These are phyloP conservation scores for Meloidogyne floridensis DNA, from an alignment of 1,140 invertebrate genomes.

Conservation along the genomic window DNA sequence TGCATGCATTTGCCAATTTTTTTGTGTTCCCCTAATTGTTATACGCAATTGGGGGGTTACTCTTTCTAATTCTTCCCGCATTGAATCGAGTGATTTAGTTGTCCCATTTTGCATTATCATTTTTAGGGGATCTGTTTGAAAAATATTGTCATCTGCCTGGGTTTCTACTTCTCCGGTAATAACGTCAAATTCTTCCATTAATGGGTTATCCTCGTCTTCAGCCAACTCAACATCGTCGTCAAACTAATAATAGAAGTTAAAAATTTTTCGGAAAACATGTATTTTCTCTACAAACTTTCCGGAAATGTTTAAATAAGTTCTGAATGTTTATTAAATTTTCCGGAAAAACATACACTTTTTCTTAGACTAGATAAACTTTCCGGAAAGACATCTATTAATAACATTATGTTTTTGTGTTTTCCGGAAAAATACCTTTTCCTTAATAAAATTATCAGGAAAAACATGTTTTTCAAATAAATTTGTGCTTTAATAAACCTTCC, in stretches of 20 bases:
- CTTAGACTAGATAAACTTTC: too few species aligned
- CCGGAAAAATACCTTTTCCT: too few species aligned
- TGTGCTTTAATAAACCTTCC: too few species aligned
- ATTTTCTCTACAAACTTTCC: not conserved
- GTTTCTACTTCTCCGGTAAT: not conserved
- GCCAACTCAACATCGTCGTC: slow-evolving; percentile 26
- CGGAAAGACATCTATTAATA: slow-evolving; percentile 68
- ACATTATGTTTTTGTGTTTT: not conserved
- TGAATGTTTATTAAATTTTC: not conserved
- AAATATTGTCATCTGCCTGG: not conserved
- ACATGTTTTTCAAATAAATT: too few species aligned
- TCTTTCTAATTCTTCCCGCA: slow-evolving; percentile 22
- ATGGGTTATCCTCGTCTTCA: slow-evolving; percentile 17
- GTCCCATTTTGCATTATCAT: slow-evolving; percentile 21
- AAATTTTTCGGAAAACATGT: not conserved
- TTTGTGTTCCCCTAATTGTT: slow-evolving; percentile 25
- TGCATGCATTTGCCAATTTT: slow-evolving; percentile 85
- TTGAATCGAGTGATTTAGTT: not conserved
- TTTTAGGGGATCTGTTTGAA: not conserved
- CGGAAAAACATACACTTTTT: not conserved
- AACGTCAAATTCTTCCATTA: not conserved
- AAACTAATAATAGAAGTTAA: not conserved
- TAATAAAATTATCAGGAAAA: too few species aligned
- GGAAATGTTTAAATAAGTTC: not conserved
- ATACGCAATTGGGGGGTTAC: slow-evolving; percentile 28